These are phyloP conservation scores for Henricia sp. DNA, from an alignment of 53 echinoderm and acorn worm species.

Conservation along the genomic window DNA sequence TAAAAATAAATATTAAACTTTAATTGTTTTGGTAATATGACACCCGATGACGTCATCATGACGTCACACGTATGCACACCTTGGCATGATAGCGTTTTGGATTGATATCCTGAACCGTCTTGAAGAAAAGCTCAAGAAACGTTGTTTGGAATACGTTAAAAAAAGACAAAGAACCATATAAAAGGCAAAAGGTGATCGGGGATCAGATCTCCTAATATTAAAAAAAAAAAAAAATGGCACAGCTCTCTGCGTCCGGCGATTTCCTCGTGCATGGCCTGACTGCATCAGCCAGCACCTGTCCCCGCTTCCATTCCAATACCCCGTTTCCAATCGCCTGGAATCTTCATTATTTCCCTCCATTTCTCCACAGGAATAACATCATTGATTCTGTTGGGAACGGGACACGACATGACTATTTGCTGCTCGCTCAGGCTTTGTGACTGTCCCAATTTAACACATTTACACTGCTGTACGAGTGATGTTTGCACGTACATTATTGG, in stretches of 20 bases:
- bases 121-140: too few relatives aligned
- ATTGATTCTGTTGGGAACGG: slow-evolving; percentile 24
- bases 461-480: slow-evolving; percentile 44
- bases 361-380: slow-evolving; percentile 64
- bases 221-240: too few relatives aligned
- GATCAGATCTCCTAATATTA: too few relatives aligned
- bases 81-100: too few relatives aligned
- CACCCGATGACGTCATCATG: too few relatives aligned
- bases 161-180: too few relatives aligned
- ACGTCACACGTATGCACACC: too few relatives aligned
- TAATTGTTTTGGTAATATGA: too few relatives aligned
- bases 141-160: too few relatives aligned
- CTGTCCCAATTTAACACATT: slow-evolving; percentile 34
- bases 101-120: too few relatives aligned
- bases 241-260: slow-evolving; percentile 18
- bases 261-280: slow-evolving; percentile 35
- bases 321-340: slow-evolving; percentile 27
- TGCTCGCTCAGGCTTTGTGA: slow-evolving; percentile 13
- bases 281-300: slow-evolving; percentile 51
- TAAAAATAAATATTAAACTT: too few relatives aligned
- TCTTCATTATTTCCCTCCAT: slow-evolving; percentile 62
- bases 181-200: too few relatives aligned
- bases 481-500: slow-evolving; percentile 51
- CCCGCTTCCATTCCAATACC: slow-evolving; percentile 20
- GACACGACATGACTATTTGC: not conserved